A percentile compares a stretch with the other conserved stretches of the same genome.
Conservation (phyloP, 2,888 invertebrate genomes). For the Melitaea athalia region DNA sequence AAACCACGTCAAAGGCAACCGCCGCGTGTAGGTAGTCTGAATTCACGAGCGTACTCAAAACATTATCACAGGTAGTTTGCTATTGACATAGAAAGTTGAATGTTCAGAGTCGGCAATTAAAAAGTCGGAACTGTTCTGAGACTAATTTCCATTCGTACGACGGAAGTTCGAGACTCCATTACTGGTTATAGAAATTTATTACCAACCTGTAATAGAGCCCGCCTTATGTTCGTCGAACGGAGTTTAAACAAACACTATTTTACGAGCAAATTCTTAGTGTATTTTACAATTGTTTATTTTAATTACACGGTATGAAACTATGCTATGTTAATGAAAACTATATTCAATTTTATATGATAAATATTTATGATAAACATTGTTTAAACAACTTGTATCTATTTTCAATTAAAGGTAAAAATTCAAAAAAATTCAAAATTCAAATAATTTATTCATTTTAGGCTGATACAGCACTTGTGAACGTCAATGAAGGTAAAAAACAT, state of each 20-base stretch:
- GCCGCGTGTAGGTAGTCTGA: background rate
- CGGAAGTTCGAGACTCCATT: constrained; percentile 25
- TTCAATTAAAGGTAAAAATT: too few relatives aligned
- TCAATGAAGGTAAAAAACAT: too few relatives aligned
- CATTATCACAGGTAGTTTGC: constrained; percentile 18
- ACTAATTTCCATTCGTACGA: constrained; percentile 31
- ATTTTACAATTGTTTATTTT: too few relatives aligned
- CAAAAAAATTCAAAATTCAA: too few relatives aligned
- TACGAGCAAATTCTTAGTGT: too few relatives aligned
- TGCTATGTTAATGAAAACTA: too few relatives aligned
- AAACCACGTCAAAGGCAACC: background rate
- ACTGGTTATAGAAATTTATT: constrained; percentile 27
- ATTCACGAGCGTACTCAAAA: constrained; percentile 17
- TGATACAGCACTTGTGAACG: too few relatives aligned
- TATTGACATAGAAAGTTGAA: constrained; percentile 14
- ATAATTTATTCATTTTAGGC: too few relatives aligned
- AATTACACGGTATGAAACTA: too few relatives aligned
- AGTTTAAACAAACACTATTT: background rate
- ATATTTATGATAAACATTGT: too few relatives aligned
- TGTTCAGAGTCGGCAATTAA: constrained; percentile 38
- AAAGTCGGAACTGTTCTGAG: constrained; percentile 37
- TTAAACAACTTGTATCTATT: too few relatives aligned
- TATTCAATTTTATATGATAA: too few relatives aligned
- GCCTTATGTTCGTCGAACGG: background rate
- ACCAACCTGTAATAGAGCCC: constrained; percentile 12